Evolutionary conservation across 2,888 invertebrate genomes (phyloP).

Genomic region (Heliconius ethilla): DNA sequence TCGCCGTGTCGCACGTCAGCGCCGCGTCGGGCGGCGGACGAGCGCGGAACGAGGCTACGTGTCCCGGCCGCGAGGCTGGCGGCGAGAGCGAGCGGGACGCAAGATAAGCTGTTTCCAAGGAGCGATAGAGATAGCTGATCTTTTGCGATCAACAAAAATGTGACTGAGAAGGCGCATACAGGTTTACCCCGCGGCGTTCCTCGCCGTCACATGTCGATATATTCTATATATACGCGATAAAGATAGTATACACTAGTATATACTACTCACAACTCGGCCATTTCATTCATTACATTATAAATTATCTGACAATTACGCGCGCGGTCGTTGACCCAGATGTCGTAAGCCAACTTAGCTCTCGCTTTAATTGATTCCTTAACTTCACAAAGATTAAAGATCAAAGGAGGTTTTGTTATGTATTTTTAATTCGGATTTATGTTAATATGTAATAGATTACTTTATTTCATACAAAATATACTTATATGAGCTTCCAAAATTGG

Average conservation of each 20-base stretch:
- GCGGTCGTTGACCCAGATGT: slow-evolving; percentile 60
- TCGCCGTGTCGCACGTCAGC: slow-evolving; percentile 68
- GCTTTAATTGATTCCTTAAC: slow-evolving; percentile 27
- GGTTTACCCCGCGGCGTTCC: slow-evolving; percentile 55
- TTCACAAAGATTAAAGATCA: slow-evolving; percentile 11
- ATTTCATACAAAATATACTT: neutral
- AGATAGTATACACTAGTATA: slow-evolving; percentile 58
- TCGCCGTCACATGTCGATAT: slow-evolving; percentile 42
- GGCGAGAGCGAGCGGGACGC: slow-evolving; percentile 60
- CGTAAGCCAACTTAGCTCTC: slow-evolving; percentile 21
- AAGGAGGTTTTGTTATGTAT: slow-evolving; percentile 5
- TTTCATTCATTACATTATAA: slow-evolving; percentile 67
- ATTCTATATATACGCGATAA: slow-evolving; percentile 54
- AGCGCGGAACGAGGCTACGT: slow-evolving; percentile 75
- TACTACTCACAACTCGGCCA: neutral
- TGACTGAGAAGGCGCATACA: slow-evolving; percentile 67
- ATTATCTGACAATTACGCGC: slow-evolving; percentile 67
- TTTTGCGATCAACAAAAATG: slow-evolving; percentile 70
- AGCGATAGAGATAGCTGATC: slow-evolving; percentile 51
- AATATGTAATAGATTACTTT: neutral
- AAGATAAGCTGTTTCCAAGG: slow-evolving; percentile 26
- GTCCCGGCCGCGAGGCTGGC: slow-evolving; percentile 62
- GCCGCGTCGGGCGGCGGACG: slow-evolving; percentile 78
- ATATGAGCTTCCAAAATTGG: slow-evolving; percentile 31
- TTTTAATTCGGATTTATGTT: neutral